Conservation (phyloP, 2,888 invertebrate species). For the Lochmaea crataegi region DNA sequence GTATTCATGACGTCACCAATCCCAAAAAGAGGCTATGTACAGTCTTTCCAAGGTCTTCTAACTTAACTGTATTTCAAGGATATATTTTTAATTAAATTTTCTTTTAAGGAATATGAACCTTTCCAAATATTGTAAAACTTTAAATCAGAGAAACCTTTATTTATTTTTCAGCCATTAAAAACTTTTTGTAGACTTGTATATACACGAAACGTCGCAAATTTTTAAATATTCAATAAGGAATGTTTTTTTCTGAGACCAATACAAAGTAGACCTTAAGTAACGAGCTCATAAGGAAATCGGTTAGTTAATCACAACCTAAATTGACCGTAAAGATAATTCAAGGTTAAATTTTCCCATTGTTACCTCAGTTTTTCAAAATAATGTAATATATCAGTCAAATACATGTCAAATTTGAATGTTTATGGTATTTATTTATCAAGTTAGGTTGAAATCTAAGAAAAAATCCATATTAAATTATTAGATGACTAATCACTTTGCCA, state of each 20-base stretch:
- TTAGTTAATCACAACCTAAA: conserved; percentile 33
- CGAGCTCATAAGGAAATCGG: conserved; percentile 32
- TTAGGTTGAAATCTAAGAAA: background rate
- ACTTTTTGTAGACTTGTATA: conserved; percentile 15
- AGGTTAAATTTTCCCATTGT: conserved; percentile 45
- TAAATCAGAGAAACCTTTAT: background rate
- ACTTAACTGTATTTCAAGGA: conserved; percentile 56
- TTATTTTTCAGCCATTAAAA: background rate
- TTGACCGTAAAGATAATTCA: conserved; percentile 45
- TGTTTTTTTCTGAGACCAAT: conserved; percentile 36
- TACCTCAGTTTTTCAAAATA: conserved; percentile 21
- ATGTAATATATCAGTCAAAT: conserved; percentile 4
- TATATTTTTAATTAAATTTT: conserved; percentile 44
- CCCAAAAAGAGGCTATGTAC: conserved; percentile 62
- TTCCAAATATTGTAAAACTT: conserved; percentile 1
- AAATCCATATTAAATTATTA: conserved; percentile 35
- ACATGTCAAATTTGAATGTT: background rate
- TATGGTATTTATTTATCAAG: background rate
- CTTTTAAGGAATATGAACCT: conserved; percentile 15
- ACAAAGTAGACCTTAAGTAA: conserved; percentile 43
- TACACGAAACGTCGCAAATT: conserved; percentile 46
- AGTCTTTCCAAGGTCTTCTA: conserved; percentile 64
- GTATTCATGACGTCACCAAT: conserved; percentile 62
- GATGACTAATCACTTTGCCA: conserved; percentile 39
- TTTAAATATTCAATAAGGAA: conserved; percentile 38